Base-by-base conservation (phyloP, 2,888 invertebrate species). In the Drosophila kuntzei region DNA sequence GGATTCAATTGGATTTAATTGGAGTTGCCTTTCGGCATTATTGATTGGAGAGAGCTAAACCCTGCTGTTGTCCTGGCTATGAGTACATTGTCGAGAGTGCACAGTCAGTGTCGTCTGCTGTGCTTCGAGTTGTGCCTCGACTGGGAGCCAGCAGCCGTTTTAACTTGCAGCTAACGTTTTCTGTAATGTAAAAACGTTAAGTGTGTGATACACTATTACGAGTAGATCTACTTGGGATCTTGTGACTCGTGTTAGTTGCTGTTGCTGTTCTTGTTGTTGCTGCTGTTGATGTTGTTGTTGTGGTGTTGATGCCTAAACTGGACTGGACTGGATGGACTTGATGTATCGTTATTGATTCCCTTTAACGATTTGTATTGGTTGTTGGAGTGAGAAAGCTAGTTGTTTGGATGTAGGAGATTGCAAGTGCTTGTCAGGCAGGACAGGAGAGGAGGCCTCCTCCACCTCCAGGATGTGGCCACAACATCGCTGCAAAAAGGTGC, bases 261-360 rank as follows among this genome's bases (percentile, higher is more conserved):
- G 34, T n/a, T n/a, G n/a, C n/a, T n/a, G n/a, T n/a, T n/a, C n/a
- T n/a, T n/a, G 8, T 39, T 29, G 41, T 59, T 36, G 43, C 58
- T 49, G 34, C 50, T 49, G 36, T 41, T 37, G 55, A 58, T 49
- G 71, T 71, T 68, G 74, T 68, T 68, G 69, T 67, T 61, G 71
- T 67, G 46, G 68, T 76, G 66, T 46, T 9, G 18, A 41, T 32
- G 29, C 5, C 37, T 25, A 43, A 16, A 43, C 11, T 85, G n/a
- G n/a, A n/a, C n/a, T 86, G 80, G 87, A 27, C 27, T 86, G 80
- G 89, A 86, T 84, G 81, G 81, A 87, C 71, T 84, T 84, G 88
- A 87, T 85, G 89, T 84, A 84, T 86, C 89, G 85, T 86, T 84
- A 59, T 88, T 71, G 90, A 80, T 89, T 89, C 90, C 89, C 89